A percentile compares a stretch with the other conserved stretches of the same genome.
Conservation (phyloP, 2,113 vertebrate species). For the Colinus virginianus region DNA sequence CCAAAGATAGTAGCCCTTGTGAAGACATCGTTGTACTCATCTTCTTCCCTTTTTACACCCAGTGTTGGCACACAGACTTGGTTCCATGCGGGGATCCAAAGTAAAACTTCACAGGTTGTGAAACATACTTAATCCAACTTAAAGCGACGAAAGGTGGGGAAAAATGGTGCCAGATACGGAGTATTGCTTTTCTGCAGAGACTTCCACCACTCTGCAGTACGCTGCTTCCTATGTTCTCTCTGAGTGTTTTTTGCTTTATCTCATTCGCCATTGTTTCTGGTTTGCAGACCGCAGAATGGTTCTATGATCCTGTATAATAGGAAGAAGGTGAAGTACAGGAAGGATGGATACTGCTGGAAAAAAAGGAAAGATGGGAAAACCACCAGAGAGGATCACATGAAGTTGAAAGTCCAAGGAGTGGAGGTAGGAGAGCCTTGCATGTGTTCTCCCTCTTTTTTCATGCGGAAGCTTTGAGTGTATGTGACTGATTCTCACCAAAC, state of each 20-base stretch:
- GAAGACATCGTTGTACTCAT: not conserved
- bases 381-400: constrained; percentile 99
- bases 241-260: not conserved
- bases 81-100: constrained; percentile 52
- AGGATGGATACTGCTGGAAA: constrained; percentile 99
- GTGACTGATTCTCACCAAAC: not conserved
- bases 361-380: constrained; percentile 99
- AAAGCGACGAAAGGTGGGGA: constrained; percentile 43
- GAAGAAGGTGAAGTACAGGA: constrained; percentile 99
- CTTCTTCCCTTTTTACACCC: not conserved
- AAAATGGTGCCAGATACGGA: not conserved
- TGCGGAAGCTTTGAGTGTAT: fast-evolving
- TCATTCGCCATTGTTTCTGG: constrained; percentile 66
- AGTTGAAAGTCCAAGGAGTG: constrained; percentile 98
- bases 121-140: constrained; percentile 53
- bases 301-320: constrained; percentile 99
- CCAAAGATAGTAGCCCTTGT: not conserved
- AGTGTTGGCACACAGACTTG: constrained; percentile 33
- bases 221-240: constrained; percentile 3
- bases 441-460: not conserved
- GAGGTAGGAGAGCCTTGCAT: constrained; percentile 86
- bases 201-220: not conserved
- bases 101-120: constrained; percentile 46
- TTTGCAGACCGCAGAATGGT: constrained; percentile 98
- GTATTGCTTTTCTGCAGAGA: constrained; percentile 48